Base-by-base conservation (phyloP, 2,797 vertebrate species). In the Hydrolagus colliei region DNA sequence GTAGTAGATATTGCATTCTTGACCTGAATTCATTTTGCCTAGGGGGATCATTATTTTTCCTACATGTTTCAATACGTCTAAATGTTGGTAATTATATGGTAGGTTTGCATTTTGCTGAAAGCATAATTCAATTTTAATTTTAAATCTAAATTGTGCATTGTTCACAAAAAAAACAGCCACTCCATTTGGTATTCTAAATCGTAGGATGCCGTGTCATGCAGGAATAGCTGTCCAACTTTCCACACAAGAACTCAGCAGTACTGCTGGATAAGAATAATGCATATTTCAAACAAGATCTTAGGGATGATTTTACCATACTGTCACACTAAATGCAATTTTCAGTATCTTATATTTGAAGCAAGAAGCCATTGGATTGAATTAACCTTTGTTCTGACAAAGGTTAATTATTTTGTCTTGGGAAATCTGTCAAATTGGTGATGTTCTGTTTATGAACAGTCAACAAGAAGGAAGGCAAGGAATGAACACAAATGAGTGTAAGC, bases 101-200 rank as follows among this genome's bases (percentile, higher is more conserved):
- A 79, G 18, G n/a, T 63, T 14, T 22, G 27, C 16, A 1, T 52
- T 82, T 32, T 68, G 62, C 62, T 27, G 11, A 2, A 65, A 65
- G 63, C 22, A 16, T 82, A 82, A 82, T 65, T 65, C 27, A 68
- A 20, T 8, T 1, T 9, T 82, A 76, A 11, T 82, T 82, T 80
- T 82, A 82, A 52, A 52, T 52, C 1, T 82, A 65, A 80, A 80
- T 67, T 80, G 63, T 80, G 67, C 63, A 80, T 80, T 67, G 67
- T 80, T 80, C 78, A 80, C 67, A 63, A 52, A 52, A 52, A 79
- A 27, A 10, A 80, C 12, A 80, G 63, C 67, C 27, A 10, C 35
- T 67, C 16, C 22, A 20, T 62, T n/a, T 77, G 22, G 52, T 77
- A 59, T 65, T 79, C 63, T 80, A 32, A 22, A 9, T 8, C 27